Base-by-base conservation (phyloP, 1,140 invertebrate genomes). In the Maniola jurtina region DNA sequence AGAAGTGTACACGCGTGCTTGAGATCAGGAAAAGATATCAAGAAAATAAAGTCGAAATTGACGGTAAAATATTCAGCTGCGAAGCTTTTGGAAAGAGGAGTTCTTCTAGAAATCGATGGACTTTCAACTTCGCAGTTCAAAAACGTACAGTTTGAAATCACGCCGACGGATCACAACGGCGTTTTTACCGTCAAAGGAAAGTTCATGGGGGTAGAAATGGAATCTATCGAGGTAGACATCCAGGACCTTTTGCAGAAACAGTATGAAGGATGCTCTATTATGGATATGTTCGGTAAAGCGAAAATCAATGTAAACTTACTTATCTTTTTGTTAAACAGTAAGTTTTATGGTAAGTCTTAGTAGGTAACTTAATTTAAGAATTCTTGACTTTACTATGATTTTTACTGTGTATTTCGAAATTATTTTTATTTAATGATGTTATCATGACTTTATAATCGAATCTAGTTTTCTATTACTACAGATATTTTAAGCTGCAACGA, bases 181-280 rank as follows among this genome's bases (percentile, higher is more conserved):
- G 84, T 95, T 2, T 97, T 96, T 83, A 92, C 92, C 6, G 92
- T 96, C 0, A 93, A 93, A 71, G 95, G 94, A 11, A 96, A 95
- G 75, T 96, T 96, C 73, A 95, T 97, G 95, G 95, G 95, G 0
- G 94, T 96, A 1, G 93, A 94, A 75, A 93, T 96, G 92, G 95
- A 96, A 77, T 94, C 94, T 65, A 93, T 96, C 14, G 94, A 96
- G 47, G 90, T 96, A 14, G 93, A 96, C 67, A 95, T 95, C 67
- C 94, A 96, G 91, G 94, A 96, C 76, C 86, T 97, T 14, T 91
- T 97, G 2, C 94, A 96, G 76, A 89, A 96, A 42, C 95, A 97
- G 80, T 96, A 95, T 79, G 95, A 97, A 77, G 95, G 96, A 50
- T 93, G 94, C 10, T 91, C 94, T 9, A 94, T 96, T 2, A 96